Evolutionary conservation across 2,888 invertebrate species (phyloP).

Genomic region (Eupeodes luniger): DNA sequence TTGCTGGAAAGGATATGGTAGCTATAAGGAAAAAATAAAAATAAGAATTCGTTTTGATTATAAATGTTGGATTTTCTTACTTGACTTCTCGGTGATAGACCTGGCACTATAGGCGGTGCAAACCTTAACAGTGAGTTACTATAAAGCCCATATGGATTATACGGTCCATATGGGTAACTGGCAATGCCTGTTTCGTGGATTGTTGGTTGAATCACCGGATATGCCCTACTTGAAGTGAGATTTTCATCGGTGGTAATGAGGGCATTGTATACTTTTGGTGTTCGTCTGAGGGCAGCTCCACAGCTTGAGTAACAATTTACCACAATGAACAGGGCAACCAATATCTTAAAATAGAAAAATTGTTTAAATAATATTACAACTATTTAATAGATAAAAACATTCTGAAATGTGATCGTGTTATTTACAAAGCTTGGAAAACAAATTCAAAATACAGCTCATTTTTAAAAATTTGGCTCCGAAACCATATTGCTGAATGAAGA

Average conservation of each 20-base stretch:
- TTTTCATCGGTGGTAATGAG: constrained; percentile 91
- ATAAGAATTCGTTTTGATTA: background rate
- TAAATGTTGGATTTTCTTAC: constrained; percentile 72
- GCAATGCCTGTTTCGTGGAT: constrained; percentile 87
- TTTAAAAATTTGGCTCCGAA: no score
- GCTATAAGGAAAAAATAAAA: constrained; percentile 73
- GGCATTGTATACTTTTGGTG: constrained; percentile 92
- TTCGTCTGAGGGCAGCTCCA: constrained; percentile 82
- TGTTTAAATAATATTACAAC: no score
- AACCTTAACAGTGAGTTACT: constrained; percentile 81
- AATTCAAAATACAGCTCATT: no score
- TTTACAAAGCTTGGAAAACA: no score
- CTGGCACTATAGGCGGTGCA: constrained; percentile 81
- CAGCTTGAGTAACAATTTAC: constrained; percentile 74
- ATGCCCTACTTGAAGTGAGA: constrained; percentile 90
- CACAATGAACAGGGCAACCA: constrained; percentile 77
- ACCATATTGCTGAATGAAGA: no score
- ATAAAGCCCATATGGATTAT: constrained; percentile 81
- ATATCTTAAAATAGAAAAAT: constrained; percentile 77
- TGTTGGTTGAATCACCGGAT: constrained; percentile 90
- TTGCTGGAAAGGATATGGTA: constrained; percentile 79
- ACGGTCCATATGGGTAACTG: constrained; percentile 82
- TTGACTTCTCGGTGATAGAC: constrained; percentile 79
- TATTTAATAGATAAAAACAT: no score
- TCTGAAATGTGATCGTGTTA: no score